Conservation (phyloP, 2,797 vertebrate species). For the Phrynocephalus vlangalii region DNA sequence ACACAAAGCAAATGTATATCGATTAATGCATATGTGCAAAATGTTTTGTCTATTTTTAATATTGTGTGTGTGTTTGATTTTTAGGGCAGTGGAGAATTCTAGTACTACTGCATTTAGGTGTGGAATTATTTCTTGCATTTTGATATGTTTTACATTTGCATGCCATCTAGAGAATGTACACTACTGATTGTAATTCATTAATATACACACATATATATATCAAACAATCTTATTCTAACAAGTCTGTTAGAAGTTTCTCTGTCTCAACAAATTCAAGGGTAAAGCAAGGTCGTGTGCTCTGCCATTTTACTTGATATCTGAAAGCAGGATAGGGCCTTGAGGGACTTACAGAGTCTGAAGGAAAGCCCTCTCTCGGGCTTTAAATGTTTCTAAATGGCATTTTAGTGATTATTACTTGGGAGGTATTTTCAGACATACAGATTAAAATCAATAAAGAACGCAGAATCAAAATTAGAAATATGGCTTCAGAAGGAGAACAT, state of each 20-base stretch:
- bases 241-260: constrained; percentile 2
- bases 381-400: constrained; percentile 45
- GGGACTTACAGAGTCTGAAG: constrained; percentile 24
- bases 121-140: neutral
- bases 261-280: constrained; percentile 2
- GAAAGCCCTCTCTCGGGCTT: constrained; percentile 22
- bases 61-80: neutral
- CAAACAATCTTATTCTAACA: neutral
- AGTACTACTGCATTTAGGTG: neutral
- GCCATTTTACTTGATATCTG: neutral
- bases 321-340: neutral
- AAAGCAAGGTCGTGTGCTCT: neutral
- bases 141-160: neutral
- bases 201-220: too few relatives aligned
- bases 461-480: constrained; percentile 61
- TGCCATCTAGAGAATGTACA: neutral
- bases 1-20: neutral
- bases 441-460: constrained; percentile 66
- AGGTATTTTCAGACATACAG: constrained; percentile 40
- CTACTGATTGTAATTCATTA: too few relatives aligned
- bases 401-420: constrained; percentile 34
- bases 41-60: neutral
- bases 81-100: neutral
- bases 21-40: neutral
- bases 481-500: constrained; percentile 63